Evolutionary conservation across 2,888 invertebrate species (phyloP), one percentile per base, ranked within the genome.

Genomic region (Automeris io): DNA sequence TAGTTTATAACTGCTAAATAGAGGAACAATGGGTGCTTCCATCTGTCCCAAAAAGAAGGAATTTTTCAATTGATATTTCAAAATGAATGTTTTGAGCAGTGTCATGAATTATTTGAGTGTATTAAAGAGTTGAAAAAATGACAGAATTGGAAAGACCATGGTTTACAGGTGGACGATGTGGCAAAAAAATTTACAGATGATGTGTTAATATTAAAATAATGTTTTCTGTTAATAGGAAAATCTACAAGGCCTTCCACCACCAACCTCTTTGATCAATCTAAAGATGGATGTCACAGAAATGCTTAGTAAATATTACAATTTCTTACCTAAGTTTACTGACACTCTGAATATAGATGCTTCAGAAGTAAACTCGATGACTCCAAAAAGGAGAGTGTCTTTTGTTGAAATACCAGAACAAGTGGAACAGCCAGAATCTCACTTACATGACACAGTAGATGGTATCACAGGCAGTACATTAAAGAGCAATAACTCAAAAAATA

Each of bases 181-280:
- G 12, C n/a, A n/a, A n/a, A n/a, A n/a, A n/a, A n/a, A n/a, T n/a
- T n/a, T n/a, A n/a, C 5, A 4, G 13, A 26, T 12, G 13, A 7
- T 12, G 6, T 26, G 2, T 3, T 21, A 3, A 11, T 18, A 21
- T 12, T 1, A 19, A 8, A 33, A 11, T 2, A 26, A 23, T 31
- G n/a, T n/a, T 11, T 33, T 19, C 26, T 39, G 40, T 24, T 32
- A 21, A 42, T 87, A 91, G 66, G 89, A 88, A 61, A 88, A 88
- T 32, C 70, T 94, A 5, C 88, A 88, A 47, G 94, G 94, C 1
- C 88, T 94, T 1, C 82, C 91, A 5, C 94, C 94, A 13, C 94
- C 94, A 6, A 93, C 93, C 0, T 92, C 92, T 16, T 87, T 93
- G 7, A 94, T 93, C 8, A 90, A 88, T 23, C 77, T 91, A 16